Base-by-base conservation (phyloP, 2,888 invertebrate species). In the Gortyna flavago region DNA sequence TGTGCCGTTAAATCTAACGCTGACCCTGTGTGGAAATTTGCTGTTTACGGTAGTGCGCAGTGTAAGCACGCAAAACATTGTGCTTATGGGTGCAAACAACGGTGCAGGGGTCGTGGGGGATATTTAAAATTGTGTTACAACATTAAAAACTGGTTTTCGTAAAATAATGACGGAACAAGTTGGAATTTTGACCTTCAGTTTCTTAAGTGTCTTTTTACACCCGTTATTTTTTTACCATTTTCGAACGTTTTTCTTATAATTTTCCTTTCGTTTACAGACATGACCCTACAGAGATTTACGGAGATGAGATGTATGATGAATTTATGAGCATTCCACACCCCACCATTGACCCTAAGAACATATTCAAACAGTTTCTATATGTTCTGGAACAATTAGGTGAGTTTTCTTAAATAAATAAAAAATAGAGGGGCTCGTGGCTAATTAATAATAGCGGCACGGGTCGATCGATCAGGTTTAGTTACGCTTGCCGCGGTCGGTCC, bases 301-400 rank as follows among this genome's bases (percentile, higher is more conserved):
- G 96, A 0, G 97, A 97, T 1, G 98, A 98, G 80, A 97, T 98
- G 80, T 98, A 98, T 89, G 98, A 98, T 77, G 98, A 98, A 90
- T 97, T 98, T 80, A 97, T 97, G 93, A 98, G 97, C 90, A 98
- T 98, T 81, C 98, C 99, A 0, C 97, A 99, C 94, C 99, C 99
- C 0, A 98, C 97, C 72, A 95, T 97, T 38, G 98, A 98, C 80
- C 99, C 99, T 0, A 96, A 97, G 70, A 95, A 97, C 87, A 97
- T 98, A 90, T 97, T 98, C 81, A 96, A 97, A 75, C 97, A 98
- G 84, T 98, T 98, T 91, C 91, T 98, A 9, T 96, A 97, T 76
- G 97, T 98, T 70, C 94, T 99, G 44, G 97, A 97, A 65, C 97
- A 98, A 84, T 97, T 98, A 91, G 98, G 97, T 97, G 88, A 92